Evolutionary conservation across 2,888 invertebrate genomes (phyloP), one percentile per base, ranked within the genome.

Genomic region (Lepeophtheirus nordmannii): DNA sequence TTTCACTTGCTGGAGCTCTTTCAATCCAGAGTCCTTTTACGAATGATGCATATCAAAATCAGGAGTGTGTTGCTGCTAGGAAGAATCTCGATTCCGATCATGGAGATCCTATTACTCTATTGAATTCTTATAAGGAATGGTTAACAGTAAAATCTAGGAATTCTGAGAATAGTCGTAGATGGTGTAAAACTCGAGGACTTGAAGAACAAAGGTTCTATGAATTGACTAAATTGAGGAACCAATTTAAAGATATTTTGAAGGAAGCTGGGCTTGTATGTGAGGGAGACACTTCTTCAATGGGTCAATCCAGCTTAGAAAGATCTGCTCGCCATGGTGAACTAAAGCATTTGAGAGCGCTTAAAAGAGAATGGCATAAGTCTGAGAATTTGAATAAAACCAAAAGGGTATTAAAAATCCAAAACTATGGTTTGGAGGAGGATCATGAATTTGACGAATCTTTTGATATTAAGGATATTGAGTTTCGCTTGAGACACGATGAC

Each of bases 141-240:
- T 7, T 61, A 53, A 81, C 83, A 71, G 81, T 87, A 41, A 91
- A 91, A 73, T 80, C 83, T 64, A 79, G 80, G 37, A 74, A 74
- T 67, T 68, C 68, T 14, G 69, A 69, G 22, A 69, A 72, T 63
- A 82, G 84, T 0, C 80, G 84, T 58, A 82, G 83, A 68, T 98
- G 98, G 97, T 91, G 94, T 71, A 82, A 82, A 69, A 81, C 87
- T 67, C 79, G 92, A 67, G 94, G 93, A 0, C 79, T 98, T 10
- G 97, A 98, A 76, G 97, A 98, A 74, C 96, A 98, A 75, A 79
- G 98, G 23, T 86, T 98, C 72, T 98, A 96, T 73, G 98, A 98
- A 77, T 86, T 93, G 72, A 89, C 89, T 0, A 97, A 97, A 78
- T 78, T 98, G 9, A 82, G 92, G 41, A 82, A 85, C 30, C 98